Percentiles rank a stretch among this genome's conserved stretches.
These are phyloP conservation scores for Salmo trutta DNA, from an alignment of 2,797 vertebrate species.

Conservation along the genomic window DNA sequence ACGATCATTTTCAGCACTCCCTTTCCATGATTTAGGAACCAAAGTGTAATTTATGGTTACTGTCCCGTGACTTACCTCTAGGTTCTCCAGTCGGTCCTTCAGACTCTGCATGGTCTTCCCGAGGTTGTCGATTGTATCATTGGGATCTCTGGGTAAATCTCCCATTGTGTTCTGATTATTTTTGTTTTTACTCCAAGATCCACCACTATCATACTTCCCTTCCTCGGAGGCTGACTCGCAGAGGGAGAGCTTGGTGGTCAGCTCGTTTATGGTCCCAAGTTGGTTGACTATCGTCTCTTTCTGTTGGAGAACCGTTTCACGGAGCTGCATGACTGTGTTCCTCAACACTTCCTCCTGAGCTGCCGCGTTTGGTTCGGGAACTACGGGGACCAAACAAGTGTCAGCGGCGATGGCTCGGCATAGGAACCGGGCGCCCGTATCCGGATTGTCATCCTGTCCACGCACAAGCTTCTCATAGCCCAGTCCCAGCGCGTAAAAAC, in stretches of 20 bases:
- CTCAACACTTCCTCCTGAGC: constrained; percentile 88
- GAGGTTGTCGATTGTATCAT: constrained; percentile 87
- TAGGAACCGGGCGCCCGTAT: constrained; percentile 85
- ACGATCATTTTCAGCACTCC: not conserved
- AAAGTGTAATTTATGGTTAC: not conserved
- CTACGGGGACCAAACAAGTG: constrained; percentile 82
- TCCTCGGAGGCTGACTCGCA: constrained; percentile 80
- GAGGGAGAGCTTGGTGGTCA: constrained; percentile 89
- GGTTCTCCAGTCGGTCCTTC: constrained; percentile 91
- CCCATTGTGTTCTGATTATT: constrained; percentile 92
- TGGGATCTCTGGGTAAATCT: constrained; percentile 90
- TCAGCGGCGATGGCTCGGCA: constrained; percentile 86
- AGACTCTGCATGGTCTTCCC: constrained; percentile 94
- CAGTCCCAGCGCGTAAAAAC: constrained; percentile 69
- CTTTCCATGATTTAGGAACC: not conserved
- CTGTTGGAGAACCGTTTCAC: constrained; percentile 92
- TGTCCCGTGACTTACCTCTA: constrained; percentile 81
- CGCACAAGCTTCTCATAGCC: constrained; percentile 49
- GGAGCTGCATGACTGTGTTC: constrained; percentile 89
- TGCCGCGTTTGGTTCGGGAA: constrained; percentile 74
- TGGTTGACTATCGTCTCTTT: constrained; percentile 93
- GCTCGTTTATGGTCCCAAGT: constrained; percentile 88
- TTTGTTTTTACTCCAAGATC: constrained; percentile 80
- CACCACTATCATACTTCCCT: constrained; percentile 68
- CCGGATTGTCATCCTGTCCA: constrained; percentile 48